Evolutionary conservation across 2,797 vertebrate species (phyloP).

Genomic region (Okamejei kenojei): DNA sequence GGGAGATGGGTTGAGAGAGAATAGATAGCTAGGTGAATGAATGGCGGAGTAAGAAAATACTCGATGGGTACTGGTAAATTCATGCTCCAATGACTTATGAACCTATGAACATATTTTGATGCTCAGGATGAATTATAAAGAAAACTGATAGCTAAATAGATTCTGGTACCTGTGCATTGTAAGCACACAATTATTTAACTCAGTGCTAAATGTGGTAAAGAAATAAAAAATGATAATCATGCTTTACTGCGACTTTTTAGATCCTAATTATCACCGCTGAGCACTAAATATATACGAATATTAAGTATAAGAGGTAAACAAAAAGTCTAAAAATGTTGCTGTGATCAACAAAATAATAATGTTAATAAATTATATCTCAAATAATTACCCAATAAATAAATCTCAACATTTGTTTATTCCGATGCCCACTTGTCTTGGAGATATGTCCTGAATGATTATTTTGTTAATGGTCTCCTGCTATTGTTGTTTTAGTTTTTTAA

Average conservation of each 20-base stretch:
- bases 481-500: neutral
- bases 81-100: too few relatives aligned
- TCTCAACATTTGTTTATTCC: neutral
- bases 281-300: neutral
- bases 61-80: too few relatives aligned
- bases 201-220: neutral
- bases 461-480: neutral
- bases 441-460: neutral
- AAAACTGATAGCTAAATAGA: too few relatives aligned
- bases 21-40: too few relatives aligned
- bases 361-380: too few relatives aligned
- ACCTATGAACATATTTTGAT: neutral
- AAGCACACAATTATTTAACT: neutral
- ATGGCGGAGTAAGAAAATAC: too few relatives aligned
- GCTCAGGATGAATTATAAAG: neutral
- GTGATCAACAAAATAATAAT: neutral
- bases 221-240: conserved; percentile 5
- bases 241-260: neutral
- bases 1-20: too few relatives aligned
- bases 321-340: too few relatives aligned
- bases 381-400: neutral
- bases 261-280: neutral
- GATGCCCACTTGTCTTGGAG: neutral
- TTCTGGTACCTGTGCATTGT: conserved; percentile 4
- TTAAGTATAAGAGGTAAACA: neutral